Base-by-base conservation (phyloP, 2,797 vertebrate species). In the Spondyliosoma cantharus region DNA sequence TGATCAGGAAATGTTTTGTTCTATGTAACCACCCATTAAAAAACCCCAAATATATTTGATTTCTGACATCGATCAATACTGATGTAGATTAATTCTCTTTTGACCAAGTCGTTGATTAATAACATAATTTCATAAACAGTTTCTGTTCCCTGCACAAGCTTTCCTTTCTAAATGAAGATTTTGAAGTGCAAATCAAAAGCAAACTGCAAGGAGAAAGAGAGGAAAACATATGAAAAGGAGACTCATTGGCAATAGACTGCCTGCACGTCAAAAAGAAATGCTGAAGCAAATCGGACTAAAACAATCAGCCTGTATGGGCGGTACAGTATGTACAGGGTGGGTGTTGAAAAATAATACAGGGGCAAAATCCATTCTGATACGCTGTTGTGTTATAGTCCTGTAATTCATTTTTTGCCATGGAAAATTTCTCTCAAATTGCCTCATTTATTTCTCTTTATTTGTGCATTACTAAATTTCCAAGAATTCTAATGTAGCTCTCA, bases 141-240 rank as follows among this genome's bases (percentile, higher is more conserved):
- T 29, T 17, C 24, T 20, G 5, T 14, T 22, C 15, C 43, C 27
- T 5, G n/a, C 57, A 58, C 2, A 56, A 45, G 16, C 9, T 29
- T 59, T 37, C 15, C 48, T n/a, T 63, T 63, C 65, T 37, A 11
- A 45, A 56, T 53, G 17, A 71, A 45, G 17, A 27, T n/a, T n/a
- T n/a, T n/a, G n/a, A 25, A 32, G n/a, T 46, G 68, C 59, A 72
- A 86, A 83, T 80, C 71, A 85, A 73, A 61, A 76, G 48, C 24
- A 24, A 70, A 61, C 3, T 3, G 9, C 43, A 32, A 0, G n/a
- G 29, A 72, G 32, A 73, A 16, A 74, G 20, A 63, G 8, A 14
- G 14, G 20, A 60, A 52, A 24, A 32, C 8, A 1, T 57, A 72
- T 42, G 42, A 59, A 49, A 49, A 0, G 16, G 3, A 37, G 2